Base-by-base conservation (phyloP, 2,888 invertebrate genomes). In the Trilocha varians region DNA sequence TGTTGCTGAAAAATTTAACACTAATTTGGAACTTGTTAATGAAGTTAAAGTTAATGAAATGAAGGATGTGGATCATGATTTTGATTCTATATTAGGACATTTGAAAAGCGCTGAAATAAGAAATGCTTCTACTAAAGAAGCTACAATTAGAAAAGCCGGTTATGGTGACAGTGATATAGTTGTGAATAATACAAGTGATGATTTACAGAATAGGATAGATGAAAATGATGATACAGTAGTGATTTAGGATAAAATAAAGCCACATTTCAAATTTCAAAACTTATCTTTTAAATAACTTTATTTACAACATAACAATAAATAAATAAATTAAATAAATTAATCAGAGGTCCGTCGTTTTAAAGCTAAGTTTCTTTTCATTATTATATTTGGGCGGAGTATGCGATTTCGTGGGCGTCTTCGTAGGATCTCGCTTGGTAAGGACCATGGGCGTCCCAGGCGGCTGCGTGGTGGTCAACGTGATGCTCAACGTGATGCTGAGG, bases 401-500 rank as follows among this genome's bases (percentile, higher is more conserved):
- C 89, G 59, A 89, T 74, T 59, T 88, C 87, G 57, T 88, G 87
- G 37, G 87, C 85, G 52, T 88, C 88, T 56, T 87, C 76, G 62
- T 61, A 88, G 55, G 66, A 85, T 50, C 91, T 84, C 45, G 89
- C 89, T 75, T 91, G 91, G 68, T 88, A 88, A 3, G 89, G 89
- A 8, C 83, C 86, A 57, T 90, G 90, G 67, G 71, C 75, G 60
- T 79, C 88, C 88, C 77, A 85, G 15, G 71, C 82, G n/a, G 86
- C 77, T 9, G 80, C 73, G 46, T 83, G 85, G 50, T 90, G 90
- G 57, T 90, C 90, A 1, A 90, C 87, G 13, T 90, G 89, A 44
- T 90, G 90, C 47, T 93, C 92, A 42, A 92, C 92, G 48, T 88
- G 87, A 54, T 89, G 90, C 58, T 90, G 91, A 25, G 92, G 92